Evolutionary conservation across 2,797 vertebrate genomes (phyloP).

Genomic region (Potorous gilbertii): DNA sequence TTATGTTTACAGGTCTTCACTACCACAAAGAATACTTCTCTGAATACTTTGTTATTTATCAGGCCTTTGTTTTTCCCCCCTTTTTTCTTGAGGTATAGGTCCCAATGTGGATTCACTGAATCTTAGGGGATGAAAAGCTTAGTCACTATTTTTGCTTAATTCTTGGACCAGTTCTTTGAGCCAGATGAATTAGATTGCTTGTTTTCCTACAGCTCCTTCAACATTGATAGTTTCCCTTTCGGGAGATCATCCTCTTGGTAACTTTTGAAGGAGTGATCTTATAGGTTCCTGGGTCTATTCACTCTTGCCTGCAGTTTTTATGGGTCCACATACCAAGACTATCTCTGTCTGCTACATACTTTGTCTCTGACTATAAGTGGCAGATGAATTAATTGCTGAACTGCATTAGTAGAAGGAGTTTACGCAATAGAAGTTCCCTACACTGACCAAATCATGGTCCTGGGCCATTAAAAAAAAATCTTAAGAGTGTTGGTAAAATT

Average conservation of each 20-base stretch:
- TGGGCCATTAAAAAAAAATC: too few species aligned
- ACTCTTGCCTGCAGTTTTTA: not conserved
- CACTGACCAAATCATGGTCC: too few species aligned
- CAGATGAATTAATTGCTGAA: too few species aligned
- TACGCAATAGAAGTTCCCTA: too few species aligned
- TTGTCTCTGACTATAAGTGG: too few species aligned
- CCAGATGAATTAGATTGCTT: not conserved
- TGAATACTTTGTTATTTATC: not conserved
- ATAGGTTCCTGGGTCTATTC: too few species aligned
- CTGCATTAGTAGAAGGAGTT: too few species aligned
- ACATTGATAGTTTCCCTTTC: not conserved
- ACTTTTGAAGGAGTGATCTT: not conserved
- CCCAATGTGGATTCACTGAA: not conserved
- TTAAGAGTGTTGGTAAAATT: too few species aligned
- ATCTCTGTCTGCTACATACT: not conserved
- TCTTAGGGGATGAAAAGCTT: not conserved
- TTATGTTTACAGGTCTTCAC: not conserved
- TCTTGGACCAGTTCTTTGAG: not conserved
- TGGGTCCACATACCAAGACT: not conserved
- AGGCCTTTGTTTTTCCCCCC: not conserved
- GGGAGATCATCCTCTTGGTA: not conserved
- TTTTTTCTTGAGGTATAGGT: not conserved
- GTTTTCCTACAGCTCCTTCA: not conserved
- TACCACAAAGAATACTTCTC: not conserved
- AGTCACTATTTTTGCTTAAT: not conserved